Evolutionary conservation across 2,797 vertebrate genomes (phyloP).

Genomic region (Bucorvus abyssinicus): DNA sequence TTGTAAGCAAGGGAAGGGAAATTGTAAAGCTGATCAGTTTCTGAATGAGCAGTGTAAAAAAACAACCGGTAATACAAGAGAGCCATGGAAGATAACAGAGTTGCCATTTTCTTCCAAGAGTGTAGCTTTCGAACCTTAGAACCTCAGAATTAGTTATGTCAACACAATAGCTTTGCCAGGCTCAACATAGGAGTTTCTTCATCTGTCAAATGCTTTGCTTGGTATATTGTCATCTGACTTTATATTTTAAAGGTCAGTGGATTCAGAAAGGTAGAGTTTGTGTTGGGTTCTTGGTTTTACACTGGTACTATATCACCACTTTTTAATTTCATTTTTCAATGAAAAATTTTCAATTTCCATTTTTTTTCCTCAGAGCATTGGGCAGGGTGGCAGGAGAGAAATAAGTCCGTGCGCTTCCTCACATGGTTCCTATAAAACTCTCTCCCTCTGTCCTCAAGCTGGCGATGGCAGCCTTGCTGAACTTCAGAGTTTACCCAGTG

Average conservation of each 20-base stretch:
- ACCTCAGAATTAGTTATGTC: neutral
- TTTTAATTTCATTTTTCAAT: neutral
- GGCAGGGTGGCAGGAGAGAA: neutral
- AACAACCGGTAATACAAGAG: neutral
- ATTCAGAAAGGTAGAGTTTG: neutral
- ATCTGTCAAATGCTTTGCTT: neutral
- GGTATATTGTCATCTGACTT: neutral
- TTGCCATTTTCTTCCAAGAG: neutral
- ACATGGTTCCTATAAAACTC: neutral
- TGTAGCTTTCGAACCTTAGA: neutral
- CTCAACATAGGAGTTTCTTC: neutral
- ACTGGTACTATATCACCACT: neutral
- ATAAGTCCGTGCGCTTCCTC: neutral
- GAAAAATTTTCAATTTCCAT: neutral
- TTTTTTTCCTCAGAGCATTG: neutral
- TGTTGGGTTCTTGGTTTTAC: neutral
- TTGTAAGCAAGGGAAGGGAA: neutral
- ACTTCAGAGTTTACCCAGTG: neutral
- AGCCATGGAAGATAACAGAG: neutral
- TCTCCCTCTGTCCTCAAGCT: neutral
- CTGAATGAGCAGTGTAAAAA: neutral
- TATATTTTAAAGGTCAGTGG: neutral
- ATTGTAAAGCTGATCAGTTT: neutral
- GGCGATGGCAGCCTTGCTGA: neutral
- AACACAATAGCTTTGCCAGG: neutral